phyloP scores from a whole-genome alignment of 2,888 invertebrate genomes.

The Blomia tropicalis region DNA sequence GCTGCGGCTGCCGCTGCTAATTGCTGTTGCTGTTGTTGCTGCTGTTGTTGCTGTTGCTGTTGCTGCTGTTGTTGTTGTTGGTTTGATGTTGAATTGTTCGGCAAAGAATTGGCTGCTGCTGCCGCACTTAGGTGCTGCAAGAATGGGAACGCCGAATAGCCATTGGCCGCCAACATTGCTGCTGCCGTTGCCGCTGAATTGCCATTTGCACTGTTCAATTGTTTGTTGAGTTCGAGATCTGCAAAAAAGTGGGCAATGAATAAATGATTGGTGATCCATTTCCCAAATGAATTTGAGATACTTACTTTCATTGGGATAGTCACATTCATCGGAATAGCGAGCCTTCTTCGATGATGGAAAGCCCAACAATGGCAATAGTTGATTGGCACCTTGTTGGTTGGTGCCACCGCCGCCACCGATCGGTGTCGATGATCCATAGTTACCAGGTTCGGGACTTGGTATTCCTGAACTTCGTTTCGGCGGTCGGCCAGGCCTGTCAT shows the following conservation, averaged over 20 bases:
- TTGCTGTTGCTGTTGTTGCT: constrained; percentile 25
- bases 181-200: constrained; percentile 25
- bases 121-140: constrained; percentile 24
- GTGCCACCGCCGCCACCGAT: constrained; percentile 21
- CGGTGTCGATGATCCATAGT: constrained; percentile 19
- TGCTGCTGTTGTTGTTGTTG: constrained; percentile 18
- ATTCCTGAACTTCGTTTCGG: constrained; percentile 29
- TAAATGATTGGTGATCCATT: neutral
- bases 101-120: constrained; percentile 14
- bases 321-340: constrained; percentile 25
- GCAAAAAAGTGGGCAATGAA: neutral
- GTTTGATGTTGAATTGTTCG: too few relatives aligned
- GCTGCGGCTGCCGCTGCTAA: constrained; percentile 27
- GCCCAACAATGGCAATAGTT: constrained; percentile 5
- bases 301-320: constrained; percentile 25
- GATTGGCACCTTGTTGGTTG: constrained; percentile 14
- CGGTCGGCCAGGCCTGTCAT: constrained; percentile 29
- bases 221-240: constrained; percentile 24
- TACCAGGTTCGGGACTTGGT: constrained; percentile 26
- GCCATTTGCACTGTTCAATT: constrained; percentile 9
- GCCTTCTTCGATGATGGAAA: constrained; percentile 21
- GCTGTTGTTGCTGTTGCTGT: constrained; percentile 26
- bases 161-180: constrained; percentile 27
- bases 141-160: constrained; percentile 26
- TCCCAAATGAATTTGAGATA: neutral